Percentiles rank a stretch among this genome's conserved stretches.
phyloP scores from a whole-genome alignment of 37 sponge, comb jelly and placozoan genomes.

The Geodia barretti region DNA sequence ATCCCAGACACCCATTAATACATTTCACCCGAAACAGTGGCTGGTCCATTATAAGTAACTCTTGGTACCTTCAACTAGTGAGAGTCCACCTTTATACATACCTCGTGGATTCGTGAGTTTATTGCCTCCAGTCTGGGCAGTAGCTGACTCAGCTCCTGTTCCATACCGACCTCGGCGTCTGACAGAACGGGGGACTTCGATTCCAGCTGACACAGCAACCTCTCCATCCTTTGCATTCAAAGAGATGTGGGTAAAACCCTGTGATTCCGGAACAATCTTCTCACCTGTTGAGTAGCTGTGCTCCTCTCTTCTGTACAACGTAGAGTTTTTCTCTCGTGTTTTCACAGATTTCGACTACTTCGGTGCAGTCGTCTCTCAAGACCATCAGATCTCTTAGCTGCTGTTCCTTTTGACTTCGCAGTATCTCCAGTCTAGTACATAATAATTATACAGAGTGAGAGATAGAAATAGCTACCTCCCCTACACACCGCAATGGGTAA shows the following conservation, averaged over 20 bases:
- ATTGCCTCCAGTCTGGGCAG: neutral
- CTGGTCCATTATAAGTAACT: no score
- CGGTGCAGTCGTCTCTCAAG: slow-evolving; percentile 14
- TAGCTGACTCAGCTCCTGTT: slow-evolving; percentile 26
- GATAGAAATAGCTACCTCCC: neutral
- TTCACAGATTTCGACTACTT: neutral
- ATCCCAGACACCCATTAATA: no score
- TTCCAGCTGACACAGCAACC: slow-evolving; percentile 19
- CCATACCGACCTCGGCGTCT: slow-evolving; percentile 52
- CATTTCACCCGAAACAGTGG: no score
- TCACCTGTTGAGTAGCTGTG: neutral
- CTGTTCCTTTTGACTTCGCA: slow-evolving; percentile 22
- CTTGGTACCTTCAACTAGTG: no score
- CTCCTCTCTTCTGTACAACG: neutral
- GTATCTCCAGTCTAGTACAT: neutral
- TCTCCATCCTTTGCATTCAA: slow-evolving; percentile 17
- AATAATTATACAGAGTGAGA: neutral
- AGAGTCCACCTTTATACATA: neutral
- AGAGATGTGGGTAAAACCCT: neutral
- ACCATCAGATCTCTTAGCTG: neutral
- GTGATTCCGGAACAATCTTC: neutral
- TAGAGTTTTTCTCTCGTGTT: neutral
- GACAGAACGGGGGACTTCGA: slow-evolving; percentile 49
- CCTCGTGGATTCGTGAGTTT: neutral
- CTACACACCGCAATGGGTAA: no score